phyloP scores from a whole-genome alignment of 1,140 invertebrate genomes.

The Scaptomyza pallida region DNA sequence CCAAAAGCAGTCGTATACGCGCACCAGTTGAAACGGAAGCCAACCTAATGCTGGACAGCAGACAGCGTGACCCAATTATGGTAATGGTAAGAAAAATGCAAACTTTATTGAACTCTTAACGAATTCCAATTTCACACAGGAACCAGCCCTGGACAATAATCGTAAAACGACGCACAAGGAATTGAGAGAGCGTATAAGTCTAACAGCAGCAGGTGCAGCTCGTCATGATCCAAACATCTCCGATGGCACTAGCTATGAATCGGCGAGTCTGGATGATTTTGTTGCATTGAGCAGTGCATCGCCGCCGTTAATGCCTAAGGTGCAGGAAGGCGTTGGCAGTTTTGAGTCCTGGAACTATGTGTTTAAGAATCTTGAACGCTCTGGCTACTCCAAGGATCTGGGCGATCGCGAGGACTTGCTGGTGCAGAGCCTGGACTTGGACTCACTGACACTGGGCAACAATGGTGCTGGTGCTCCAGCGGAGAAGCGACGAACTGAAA shows the following conservation, averaged over 20 bases:
- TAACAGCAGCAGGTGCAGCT: constrained; percentile 34
- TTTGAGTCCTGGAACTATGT: constrained; percentile 92
- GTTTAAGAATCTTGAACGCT: constrained; percentile 89
- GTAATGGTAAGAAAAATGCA: constrained; percentile 31
- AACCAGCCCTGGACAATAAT: constrained; percentile 69
- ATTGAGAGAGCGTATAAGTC: constrained; percentile 69
- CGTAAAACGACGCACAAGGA: constrained; percentile 71
- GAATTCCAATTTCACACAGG: constrained; percentile 23
- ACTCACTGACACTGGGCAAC: constrained; percentile 67
- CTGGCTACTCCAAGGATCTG: constrained; percentile 88
- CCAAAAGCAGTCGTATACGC: constrained; percentile 63
- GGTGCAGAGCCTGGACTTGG: constrained; percentile 74
- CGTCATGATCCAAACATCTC: constrained; percentile 58
- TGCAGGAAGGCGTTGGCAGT: constrained; percentile 86
- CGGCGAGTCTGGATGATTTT: constrained; percentile 80
- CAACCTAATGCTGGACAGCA: not conserved
- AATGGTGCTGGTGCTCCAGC: constrained; percentile 47
- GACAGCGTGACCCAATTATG: constrained; percentile 42
- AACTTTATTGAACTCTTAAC: not conserved
- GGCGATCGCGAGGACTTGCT: constrained; percentile 78
- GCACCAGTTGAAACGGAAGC: constrained; percentile 25
- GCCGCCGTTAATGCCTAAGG: constrained; percentile 73
- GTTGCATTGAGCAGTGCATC: constrained; percentile 49
- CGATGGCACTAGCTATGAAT: constrained; percentile 76
- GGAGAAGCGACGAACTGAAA: constrained; percentile 58